Base-by-base conservation (phyloP, 1,140 invertebrate species). In the Amphibalanus amphitrite region DNA sequence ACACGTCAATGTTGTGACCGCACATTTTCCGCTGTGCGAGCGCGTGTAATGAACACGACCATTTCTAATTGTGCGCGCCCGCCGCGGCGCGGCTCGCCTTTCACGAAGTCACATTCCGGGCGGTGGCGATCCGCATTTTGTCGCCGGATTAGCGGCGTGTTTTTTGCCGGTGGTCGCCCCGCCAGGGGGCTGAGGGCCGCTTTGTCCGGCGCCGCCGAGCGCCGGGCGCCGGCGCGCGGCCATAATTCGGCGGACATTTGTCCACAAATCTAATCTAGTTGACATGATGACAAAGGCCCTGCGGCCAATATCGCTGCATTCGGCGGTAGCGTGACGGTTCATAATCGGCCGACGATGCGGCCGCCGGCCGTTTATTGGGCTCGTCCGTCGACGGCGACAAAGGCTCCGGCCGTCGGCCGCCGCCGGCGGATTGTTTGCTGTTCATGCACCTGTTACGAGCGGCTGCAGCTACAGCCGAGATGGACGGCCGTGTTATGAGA, bases 241-340 rank as follows among this genome's bases (percentile, higher is more conserved):
- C 13, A 59, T 59, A 59, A 59, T 59, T 59, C 47, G 13, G 1
- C 20, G 23, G 47, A 59, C 47, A 59, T 59, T 59, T 59, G 47
- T 59, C 47, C 47, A 59, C 47, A 59, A 59, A 59, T 59, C 47
- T 59, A 59, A 59, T 59, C 47, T 59, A 59, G 47, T 59, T 59
- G 47, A 59, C 47, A 59, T 59, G 47, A 59, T 59, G 47, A 59
- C 47, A 59, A 59, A 59, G 20, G 47, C 47, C 10, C 13, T 8
- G 13, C 47, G 47, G 47, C 47, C 47, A 59, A 59, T 59, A 59
- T 59, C 47, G 47, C 47, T 59, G 47, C 47, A 59, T 59, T 59
- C 47, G 47, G 47, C 47, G 47, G 47, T 13, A 1, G 10, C 13
- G 47, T 59, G 47, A 59, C 47, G 47, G 47, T 59, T 59, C 47